Base-by-base conservation (phyloP, 2,797 vertebrate species). In the Sphenodon punctatus region DNA sequence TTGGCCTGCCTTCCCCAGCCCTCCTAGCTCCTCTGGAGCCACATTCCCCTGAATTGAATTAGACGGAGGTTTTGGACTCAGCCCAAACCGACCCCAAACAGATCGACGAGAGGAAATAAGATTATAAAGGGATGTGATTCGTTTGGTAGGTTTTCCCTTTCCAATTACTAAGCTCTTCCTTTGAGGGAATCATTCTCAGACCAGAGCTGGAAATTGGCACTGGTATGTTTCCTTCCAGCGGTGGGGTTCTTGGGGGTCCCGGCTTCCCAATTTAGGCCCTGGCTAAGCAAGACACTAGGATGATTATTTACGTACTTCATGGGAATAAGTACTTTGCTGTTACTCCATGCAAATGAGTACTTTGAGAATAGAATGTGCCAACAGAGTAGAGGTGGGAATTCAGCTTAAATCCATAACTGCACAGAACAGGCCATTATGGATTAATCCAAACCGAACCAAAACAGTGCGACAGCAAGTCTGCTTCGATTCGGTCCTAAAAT, bases 51-150 rank as follows among this genome's bases (percentile, higher is more conserved):
- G 90, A 91, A 93, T 89, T 88, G 83, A 87, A 92, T 89, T 88
- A 93, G 86, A 63, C 77, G 82, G 90, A 87, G 92, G 92, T 80
- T 94, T 93, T 93, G 93, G 90, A 89, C 76, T 46, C 23, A 43
- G 70, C 84, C 91, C 93, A 93, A 90, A 82, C 59, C 88, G 75
- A 87, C 74, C 82, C 92, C 90, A 56, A 20, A 8, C 36, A 69
- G 75, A 67, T 58, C 72, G 12, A 36, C 89, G 49, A 64, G 90
- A 92, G 93, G 90, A 93, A 93, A 91, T 70, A 85, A 76, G 86
- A 90, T 90, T 90, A 89, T 84, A 71, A 90, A 85, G 90, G 91
- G 90, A 93, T 88, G 91, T 89, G 90, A 93, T 90, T 91, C 78
- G 85, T 91, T 91, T 87, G 65, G 78, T 87, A 86, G 56, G 67